Evolutionary conservation across 2,797 vertebrate species (phyloP).

Genomic region (Mus minutoides): DNA sequence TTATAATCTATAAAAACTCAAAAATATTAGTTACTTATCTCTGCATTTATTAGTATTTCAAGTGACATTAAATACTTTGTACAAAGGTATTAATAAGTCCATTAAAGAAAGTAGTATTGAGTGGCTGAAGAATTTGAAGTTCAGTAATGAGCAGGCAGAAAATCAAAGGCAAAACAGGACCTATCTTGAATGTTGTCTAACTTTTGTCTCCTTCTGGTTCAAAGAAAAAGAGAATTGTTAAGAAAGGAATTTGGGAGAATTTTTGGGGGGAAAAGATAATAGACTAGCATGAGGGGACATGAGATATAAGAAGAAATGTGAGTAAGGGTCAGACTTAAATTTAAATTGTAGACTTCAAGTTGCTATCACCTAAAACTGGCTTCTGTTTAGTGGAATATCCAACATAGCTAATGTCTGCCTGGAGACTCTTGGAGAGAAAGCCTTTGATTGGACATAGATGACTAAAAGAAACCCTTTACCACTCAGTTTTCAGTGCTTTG

Average conservation of each 20-base stretch:
- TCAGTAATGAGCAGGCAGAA: not conserved
- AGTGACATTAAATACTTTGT: not conserved
- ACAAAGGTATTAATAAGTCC: not conserved
- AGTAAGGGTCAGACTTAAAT: not conserved
- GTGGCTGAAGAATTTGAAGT: not conserved
- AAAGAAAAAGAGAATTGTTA: not conserved
- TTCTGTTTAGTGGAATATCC: not conserved
- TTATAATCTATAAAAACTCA: not conserved
- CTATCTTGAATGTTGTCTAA: not conserved
- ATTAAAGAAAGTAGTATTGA: not conserved
- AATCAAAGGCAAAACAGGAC: not conserved
- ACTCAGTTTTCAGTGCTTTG: not conserved
- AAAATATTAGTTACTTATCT: not conserved
- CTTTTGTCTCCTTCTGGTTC: not conserved
- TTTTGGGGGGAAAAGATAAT: conserved; percentile 17
- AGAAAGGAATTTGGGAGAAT: not conserved
- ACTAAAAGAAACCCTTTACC: not conserved
- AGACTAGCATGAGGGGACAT: not conserved
- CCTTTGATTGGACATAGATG: not conserved
- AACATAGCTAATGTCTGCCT: not conserved
- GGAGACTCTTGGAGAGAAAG: not conserved
- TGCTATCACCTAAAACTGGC: conserved; percentile 11
- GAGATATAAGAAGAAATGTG: not conserved
- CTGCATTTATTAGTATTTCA: not conserved
- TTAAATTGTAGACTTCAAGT: not conserved